Conservation (phyloP, 2,113 vertebrate genomes). For the Melanocharis versteri region DNA sequence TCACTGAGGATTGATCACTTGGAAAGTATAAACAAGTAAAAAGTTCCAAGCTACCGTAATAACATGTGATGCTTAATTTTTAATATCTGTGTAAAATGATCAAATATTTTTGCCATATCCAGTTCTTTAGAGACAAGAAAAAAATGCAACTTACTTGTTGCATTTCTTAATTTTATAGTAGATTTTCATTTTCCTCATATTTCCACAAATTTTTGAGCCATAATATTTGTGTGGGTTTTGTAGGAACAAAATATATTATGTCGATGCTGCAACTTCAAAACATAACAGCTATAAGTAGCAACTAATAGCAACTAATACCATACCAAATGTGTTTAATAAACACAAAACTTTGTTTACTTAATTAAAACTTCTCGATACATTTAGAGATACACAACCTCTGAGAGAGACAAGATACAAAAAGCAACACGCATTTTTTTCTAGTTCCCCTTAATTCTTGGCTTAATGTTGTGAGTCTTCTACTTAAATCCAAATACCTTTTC, state of each 20-base stretch:
- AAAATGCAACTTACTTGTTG: background rate
- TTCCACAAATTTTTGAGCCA: background rate
- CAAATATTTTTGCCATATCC: background rate
- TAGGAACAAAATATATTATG: background rate
- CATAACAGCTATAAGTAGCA: background rate
- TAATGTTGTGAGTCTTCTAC: background rate
- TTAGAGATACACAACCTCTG: background rate
- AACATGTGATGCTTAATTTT: background rate
- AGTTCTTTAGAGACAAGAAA: background rate
- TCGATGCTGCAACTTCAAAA: background rate
- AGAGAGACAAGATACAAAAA: background rate
- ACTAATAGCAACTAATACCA: background rate
- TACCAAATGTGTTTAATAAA: background rate
- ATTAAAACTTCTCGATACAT: background rate
- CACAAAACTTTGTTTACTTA: rapidly evolving
- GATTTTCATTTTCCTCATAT: background rate
- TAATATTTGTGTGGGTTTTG: background rate
- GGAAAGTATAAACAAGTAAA: background rate
- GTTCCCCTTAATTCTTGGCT: background rate
- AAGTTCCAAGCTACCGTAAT: background rate
- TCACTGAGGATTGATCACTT: background rate
- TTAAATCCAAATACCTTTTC: background rate
- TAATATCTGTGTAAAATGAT: background rate
- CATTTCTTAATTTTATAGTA: background rate
- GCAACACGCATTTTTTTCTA: background rate